Conservation (phyloP, 2,888 invertebrate species). For the Drosophila testacea region DNA sequence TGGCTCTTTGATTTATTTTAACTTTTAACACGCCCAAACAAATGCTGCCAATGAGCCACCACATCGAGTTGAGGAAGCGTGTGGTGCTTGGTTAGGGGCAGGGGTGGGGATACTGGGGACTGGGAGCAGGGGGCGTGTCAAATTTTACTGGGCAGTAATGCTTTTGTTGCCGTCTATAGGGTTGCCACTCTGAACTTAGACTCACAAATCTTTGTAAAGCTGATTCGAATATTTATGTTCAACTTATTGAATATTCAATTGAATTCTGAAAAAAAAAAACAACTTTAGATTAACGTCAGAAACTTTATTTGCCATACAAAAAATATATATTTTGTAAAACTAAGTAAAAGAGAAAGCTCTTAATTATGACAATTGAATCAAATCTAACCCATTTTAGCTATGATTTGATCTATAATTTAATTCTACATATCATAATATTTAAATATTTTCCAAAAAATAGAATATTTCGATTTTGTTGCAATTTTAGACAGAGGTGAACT, state of each 20-base stretch:
- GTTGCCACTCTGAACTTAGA: constrained; percentile 54
- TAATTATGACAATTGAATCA: no score
- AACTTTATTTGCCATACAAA: background rate
- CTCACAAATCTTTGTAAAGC: constrained; percentile 61
- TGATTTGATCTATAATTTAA: no score
- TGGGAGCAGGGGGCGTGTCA: constrained; percentile 52
- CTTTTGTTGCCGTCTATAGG: constrained; percentile 33
- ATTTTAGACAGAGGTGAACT: no score
- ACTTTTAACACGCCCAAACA: constrained; percentile 79
- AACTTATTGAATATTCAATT: constrained; percentile 47
- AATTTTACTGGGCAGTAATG: constrained; percentile 56
- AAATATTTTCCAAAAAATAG: no score
- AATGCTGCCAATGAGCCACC: constrained; percentile 59
- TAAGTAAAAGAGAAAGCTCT: no score
- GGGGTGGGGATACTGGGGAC: no score
- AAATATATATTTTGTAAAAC: no score
- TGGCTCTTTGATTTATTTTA: constrained; percentile 83
- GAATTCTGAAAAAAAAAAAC: constrained; percentile 35
- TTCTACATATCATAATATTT: no score
- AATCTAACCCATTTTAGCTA: no score
- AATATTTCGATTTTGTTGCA: no score
- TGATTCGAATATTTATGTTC: constrained; percentile 35
- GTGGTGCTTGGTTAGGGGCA: background rate
- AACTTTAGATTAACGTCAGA: background rate
- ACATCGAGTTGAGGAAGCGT: background rate